phyloP scores from a whole-genome alignment of 2,797 vertebrate genomes.

The Smutsia gigantea region DNA sequence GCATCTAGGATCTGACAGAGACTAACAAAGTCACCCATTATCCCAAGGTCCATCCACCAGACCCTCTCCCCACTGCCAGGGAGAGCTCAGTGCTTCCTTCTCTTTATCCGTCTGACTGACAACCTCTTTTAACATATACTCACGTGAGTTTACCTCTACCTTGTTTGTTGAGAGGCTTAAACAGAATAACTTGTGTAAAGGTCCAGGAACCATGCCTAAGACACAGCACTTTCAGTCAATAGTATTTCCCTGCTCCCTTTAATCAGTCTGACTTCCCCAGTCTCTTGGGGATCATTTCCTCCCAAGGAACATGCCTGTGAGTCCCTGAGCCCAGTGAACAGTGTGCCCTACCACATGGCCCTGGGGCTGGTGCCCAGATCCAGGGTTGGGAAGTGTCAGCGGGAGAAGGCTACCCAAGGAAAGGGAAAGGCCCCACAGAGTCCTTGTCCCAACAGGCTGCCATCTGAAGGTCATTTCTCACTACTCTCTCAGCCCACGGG shows the following conservation, averaged over 20 bases:
- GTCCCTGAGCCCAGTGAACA: not conserved
- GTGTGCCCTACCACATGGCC: not conserved
- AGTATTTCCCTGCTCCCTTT: not conserved
- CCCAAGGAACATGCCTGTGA: not conserved
- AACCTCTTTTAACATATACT: not conserved
- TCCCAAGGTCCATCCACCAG: not conserved
- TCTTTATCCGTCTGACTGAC: not conserved
- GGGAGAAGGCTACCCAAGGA: not conserved
- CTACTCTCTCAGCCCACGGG: not conserved
- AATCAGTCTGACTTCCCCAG: not conserved
- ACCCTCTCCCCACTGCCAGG: not conserved
- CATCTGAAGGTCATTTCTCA: not conserved
- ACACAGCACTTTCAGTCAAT: not conserved
- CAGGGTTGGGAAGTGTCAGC: not conserved
- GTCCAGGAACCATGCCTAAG: not conserved
- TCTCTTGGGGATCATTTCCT: not conserved
- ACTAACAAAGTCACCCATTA: not conserved
- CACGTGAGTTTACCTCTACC: not conserved
- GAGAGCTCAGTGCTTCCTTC: not conserved
- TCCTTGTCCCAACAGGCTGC: not conserved
- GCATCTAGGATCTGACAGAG: not conserved
- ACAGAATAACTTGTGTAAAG: not conserved
- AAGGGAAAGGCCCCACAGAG: not conserved
- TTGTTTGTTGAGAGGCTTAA: not conserved
- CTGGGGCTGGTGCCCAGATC: not conserved